Conservation (phyloP, 2,888 invertebrate genomes). For the Euplexia lucipara region DNA sequence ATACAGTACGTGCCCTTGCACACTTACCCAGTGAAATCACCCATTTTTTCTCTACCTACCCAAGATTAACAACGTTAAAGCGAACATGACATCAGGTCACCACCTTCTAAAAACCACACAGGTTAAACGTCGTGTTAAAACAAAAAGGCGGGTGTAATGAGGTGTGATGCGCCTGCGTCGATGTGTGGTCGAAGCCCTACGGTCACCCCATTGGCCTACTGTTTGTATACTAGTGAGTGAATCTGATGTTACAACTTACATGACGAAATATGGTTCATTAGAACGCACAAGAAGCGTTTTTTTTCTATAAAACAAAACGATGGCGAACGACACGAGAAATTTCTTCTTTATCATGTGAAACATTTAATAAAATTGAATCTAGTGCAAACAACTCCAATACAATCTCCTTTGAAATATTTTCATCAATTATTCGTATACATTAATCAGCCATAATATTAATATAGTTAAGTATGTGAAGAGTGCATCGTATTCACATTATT, state of each 20-base stretch:
- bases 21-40: no score
- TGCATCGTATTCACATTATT: no score
- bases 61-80: background rate
- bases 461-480: no score
- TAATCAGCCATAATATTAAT: no score
- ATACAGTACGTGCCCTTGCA: no score
- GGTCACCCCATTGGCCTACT: constrained; percentile 84
- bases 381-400: no score
- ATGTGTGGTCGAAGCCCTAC: constrained; percentile 81
- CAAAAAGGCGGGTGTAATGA: constrained; percentile 70
- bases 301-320: no score
- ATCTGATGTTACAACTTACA: constrained; percentile 9
- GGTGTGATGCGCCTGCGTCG: constrained; percentile 71
- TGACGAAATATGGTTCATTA: background rate
- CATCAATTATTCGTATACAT: no score
- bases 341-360: no score
- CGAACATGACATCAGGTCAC: constrained; percentile 31
- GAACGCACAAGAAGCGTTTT: background rate
- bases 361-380: no score
- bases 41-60: background rate
- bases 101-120: constrained; percentile 55
- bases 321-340: no score
- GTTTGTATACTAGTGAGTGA: constrained; percentile 41
- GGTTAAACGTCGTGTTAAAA: constrained; percentile 51
- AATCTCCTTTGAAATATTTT: no score